Evolutionary conservation across 2,888 invertebrate genomes (phyloP), one percentile per base, ranked within the genome.

Genomic region (Lacanobia oleracea): DNA sequence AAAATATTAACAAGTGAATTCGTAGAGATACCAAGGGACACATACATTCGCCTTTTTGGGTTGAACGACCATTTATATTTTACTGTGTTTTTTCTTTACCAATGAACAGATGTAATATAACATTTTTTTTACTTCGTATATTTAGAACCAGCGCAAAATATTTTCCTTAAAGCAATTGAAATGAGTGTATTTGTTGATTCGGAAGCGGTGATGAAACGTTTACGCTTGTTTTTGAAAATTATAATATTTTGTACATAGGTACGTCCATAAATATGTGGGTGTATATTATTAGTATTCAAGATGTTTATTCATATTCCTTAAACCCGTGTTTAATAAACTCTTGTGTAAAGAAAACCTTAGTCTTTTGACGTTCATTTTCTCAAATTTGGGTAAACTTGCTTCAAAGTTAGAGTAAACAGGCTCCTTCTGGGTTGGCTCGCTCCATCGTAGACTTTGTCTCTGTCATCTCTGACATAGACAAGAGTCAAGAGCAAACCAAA

Each of bases 1-100:
- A 48, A 70, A 77, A 79, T 83, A 79, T 77, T 75, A 67, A 82
- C 51, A 77, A 62, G 64, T 75, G 75, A 70, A 65, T 78, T 69
- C 14, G 48, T 37, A 53, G 70, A 69, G 23, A 43, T 9, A 57
- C 12, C 70, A 37, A 53, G 57, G 48, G 77, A 57, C 45, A 68
- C 57, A 63, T 54, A 54, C 53, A 51, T 51, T 48, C 12, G 23
- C 18, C 18, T 3, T 56, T 56, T 54, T 40, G 23, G 23, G 27
- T 48, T 21, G 14, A 8, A 12, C 10, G 0, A 23, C 16, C 18
- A 37, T 56, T 64, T 43, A 12, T 40, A 74, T 54, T 64, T 50
- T 5, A 48, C 14, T n/a, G 40, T 72, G 14, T 40, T 37, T 72
- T 53, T 70, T 27, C 14, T 43, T 14, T 43, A 12, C 12, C 12